Evolutionary conservation across 2,113 vertebrate genomes (phyloP), one percentile per base, ranked within the genome.

Genomic region (Oreochromis tanganicae): DNA sequence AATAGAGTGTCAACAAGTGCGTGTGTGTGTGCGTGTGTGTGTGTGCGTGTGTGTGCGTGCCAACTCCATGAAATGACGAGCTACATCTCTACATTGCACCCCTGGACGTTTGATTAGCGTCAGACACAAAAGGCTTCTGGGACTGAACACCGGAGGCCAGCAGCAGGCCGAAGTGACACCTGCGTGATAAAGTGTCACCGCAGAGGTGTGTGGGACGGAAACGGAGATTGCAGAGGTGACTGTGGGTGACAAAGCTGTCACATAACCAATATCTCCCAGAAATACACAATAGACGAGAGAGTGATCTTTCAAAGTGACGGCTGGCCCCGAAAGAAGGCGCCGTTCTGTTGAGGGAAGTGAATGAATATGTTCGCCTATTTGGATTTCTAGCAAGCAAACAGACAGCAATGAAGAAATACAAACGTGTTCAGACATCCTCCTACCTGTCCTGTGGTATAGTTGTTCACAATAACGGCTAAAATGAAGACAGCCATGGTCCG

Each of bases 401-500:
- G 46, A 6, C 2, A 7, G 34, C 5, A 13, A 52, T 17, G 10
- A 17, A 57, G 41, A 1, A 21, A 59, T 2, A 43, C 61, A 89
- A 75, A 82, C 24, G 29, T 3, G 32, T 11, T 6, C 83, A 84
- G 52, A 71, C 43, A 4, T n/a, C 46, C 6, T 36, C 82, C 3
- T 91, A 99, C 99, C 97, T 99, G 99, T 2, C 99, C 98, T 0
- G 98, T 99, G 92, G 94, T 98, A 93, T 99, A 99, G 96, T 96
- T 99, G 96, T 99, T 99, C 79, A 99, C 99, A 1, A 99, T 99
- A 21, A 99, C 98, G 9, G 98, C 99, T 66, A 99, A 95, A 84
- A 99, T 99, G 95, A 99, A 99, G 1, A 99, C 98, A 0, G 99
- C 99, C 99, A 99, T 99, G 0, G 99, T 99, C 82, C 99, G 97